Evolutionary conservation across 2,888 invertebrate genomes (phyloP).

Genomic region (Drosophila picticornis): DNA sequence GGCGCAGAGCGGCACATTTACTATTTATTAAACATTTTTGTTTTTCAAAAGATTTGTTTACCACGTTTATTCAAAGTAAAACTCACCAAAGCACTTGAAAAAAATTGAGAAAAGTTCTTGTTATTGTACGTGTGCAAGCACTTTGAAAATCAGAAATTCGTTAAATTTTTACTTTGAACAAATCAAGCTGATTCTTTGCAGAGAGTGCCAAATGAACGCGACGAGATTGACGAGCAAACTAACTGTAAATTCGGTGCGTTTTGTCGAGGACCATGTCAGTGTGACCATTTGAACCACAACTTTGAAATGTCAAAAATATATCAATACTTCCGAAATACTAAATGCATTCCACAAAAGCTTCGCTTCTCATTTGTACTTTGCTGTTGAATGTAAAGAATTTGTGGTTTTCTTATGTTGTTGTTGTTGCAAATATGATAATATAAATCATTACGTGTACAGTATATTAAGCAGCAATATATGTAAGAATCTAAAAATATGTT

Average conservation of each 20-base stretch:
- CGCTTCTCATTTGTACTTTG: not conserved
- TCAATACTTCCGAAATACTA: not conserved
- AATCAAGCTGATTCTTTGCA: not conserved
- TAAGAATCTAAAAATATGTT: not conserved
- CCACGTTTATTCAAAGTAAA: not conserved
- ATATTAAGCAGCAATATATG: not conserved
- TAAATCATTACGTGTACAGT: not conserved
- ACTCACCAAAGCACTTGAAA: conserved; percentile 45
- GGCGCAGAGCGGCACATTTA: not conserved
- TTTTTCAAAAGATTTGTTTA: not conserved
- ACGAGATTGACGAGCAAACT: conserved; percentile 41
- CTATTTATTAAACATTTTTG: not conserved
- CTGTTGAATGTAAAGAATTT: not conserved
- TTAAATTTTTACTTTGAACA: conserved; percentile 15
- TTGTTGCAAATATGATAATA: too few species aligned
- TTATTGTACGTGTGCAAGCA: conserved; percentile 30
- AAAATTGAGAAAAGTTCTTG: conserved; percentile 26
- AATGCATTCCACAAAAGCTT: conserved; percentile 19
- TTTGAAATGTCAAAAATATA: conserved; percentile 9
- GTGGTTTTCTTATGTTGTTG: not conserved
- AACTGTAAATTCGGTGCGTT: conserved; percentile 39
- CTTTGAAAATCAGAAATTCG: conserved; percentile 51
- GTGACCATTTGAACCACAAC: conserved; percentile 19
- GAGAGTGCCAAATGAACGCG: conserved; percentile 24
- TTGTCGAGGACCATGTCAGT: conserved; percentile 2